A percentile compares a stretch with the other conserved stretches of the same genome.
Conservation (phyloP, 2,888 invertebrate genomes). For the Pogonocherus hispidulus region DNA sequence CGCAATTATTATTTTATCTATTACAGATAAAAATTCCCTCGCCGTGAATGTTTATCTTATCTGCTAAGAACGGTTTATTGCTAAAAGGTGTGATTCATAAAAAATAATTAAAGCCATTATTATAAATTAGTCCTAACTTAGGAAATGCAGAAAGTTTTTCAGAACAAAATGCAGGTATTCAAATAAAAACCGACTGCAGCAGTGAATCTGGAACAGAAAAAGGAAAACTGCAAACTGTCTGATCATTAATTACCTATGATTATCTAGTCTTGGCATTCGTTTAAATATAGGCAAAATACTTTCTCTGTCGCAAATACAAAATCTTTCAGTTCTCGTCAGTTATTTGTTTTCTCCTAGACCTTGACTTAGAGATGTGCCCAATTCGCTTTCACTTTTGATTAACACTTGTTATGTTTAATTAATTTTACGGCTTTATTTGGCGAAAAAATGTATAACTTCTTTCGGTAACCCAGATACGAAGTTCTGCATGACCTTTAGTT, state of each 20-base stretch:
- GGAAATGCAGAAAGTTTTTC: background rate
- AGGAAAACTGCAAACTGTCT: background rate
- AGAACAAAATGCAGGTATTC: background rate
- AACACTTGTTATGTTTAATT: constrained; percentile 31
- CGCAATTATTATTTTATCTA: background rate
- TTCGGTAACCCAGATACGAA: background rate
- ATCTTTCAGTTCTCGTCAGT: constrained; percentile 43
- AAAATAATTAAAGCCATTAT: background rate
- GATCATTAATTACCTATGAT: constrained; percentile 8
- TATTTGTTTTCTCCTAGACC: constrained; percentile 47
- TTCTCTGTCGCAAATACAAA: constrained; percentile 29
- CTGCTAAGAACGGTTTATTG: background rate
- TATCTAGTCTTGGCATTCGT: constrained; percentile 13
- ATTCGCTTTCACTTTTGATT: constrained; percentile 45
- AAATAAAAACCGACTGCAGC: background rate
- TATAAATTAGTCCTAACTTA: background rate
- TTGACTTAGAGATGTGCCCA: constrained; percentile 43
- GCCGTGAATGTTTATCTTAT: background rate
- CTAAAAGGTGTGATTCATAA: background rate
- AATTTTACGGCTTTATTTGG: constrained; percentile 5
- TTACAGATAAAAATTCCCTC: background rate
- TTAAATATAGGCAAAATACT: constrained; percentile 30
- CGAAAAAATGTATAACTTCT: background rate
- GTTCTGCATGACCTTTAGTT: too few relatives aligned
- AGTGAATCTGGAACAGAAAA: background rate